Conservation (phyloP, 2,888 invertebrate genomes). For the Leptinotarsa juncta region DNA sequence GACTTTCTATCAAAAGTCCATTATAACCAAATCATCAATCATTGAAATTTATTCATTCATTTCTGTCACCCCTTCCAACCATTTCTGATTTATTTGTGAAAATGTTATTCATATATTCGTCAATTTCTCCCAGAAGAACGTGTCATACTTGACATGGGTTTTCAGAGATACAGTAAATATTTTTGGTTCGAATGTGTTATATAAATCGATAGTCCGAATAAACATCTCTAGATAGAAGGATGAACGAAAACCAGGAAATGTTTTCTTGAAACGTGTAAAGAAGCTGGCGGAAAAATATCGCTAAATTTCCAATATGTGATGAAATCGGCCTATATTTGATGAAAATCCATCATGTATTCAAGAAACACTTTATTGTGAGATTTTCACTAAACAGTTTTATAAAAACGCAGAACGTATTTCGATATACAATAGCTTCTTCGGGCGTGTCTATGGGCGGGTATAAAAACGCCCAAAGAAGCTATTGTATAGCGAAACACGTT, state of each 20-base stretch:
- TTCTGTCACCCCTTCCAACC: background rate
- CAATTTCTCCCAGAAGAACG: constrained; percentile 1
- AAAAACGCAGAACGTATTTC: too few species aligned
- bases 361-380: too few species aligned
- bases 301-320: background rate
- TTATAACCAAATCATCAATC: background rate
- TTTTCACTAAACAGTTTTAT: too few species aligned
- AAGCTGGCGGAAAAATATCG: background rate
- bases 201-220: constrained; percentile 1
- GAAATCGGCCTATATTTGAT: background rate
- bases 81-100: background rate
- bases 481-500: too few species aligned
- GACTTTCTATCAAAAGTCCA: background rate
- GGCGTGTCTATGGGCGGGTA: too few species aligned
- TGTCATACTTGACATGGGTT: constrained; percentile 11
- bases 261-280: background rate
- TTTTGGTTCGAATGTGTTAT: constrained; percentile 3
- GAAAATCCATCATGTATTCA: background rate
- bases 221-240: background rate
- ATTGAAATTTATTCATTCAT: background rate
- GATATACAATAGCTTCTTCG: too few species aligned
- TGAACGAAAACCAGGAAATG: background rate
- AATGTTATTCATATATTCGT: constrained; percentile 14
- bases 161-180: constrained; percentile 3
- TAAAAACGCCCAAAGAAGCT: too few species aligned